Evolutionary conservation across 2,113 vertebrate species (phyloP), one percentile per base, ranked within the genome.

Genomic region (Channa argus): DNA sequence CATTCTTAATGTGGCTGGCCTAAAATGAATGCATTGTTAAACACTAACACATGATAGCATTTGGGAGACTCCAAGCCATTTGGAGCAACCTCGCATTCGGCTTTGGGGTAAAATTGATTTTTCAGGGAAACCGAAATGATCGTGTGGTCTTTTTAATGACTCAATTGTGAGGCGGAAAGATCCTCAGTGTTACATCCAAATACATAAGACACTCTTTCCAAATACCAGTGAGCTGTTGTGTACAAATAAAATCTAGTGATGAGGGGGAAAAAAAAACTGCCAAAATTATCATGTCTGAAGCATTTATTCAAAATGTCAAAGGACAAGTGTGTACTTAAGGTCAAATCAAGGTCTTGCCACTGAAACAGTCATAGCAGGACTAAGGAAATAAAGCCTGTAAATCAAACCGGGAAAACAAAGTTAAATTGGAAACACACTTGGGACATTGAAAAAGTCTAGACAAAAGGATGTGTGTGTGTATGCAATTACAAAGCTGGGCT

Each of bases 21-120:
- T 81, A 78, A 87, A 88, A 91, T 77, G 72, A 92, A 88, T 84
- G 83, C 88, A 87, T 82, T 85, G 89, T 89, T 95, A 90, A 93
- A 89, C 80, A 87, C 83, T 90, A 91, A 86, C 91, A 92, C 87
- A 91, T 92, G 81, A 92, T 82, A 77, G 79, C 47, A 58, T 85
- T 85, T 82, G 80, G 71, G 69, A 80, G 76, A 90, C 82, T 91
- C 83, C 59, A 66, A 75, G 66, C 79, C 78, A 86, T 89, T 91
- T 88, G 83, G 84, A 90, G 82, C 70, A 78, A 82, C 74, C 75
- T 81, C 33, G 55, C 67, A 63, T 92, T 91, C 58, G 46, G 80
- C 79, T 91, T 24, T 91, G 80, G 77, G 71, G 87, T 86, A 74
- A 85, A 91, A 90, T 79, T 37, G 65, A 90, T 86, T 88, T 90